Evolutionary conservation across 2,888 invertebrate species (phyloP).

Genomic region (Xylota sylvarum): DNA sequence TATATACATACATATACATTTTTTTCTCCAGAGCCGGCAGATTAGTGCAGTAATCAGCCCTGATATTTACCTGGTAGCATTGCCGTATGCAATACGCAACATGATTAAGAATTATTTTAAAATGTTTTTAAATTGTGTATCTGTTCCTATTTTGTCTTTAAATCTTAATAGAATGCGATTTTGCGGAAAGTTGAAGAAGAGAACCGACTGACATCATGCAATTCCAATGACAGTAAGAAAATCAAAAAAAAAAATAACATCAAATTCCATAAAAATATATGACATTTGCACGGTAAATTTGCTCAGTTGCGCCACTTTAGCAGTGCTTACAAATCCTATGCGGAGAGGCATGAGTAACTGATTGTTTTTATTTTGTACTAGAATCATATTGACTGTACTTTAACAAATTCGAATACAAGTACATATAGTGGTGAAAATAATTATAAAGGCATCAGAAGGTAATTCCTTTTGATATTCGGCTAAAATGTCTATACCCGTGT

Average conservation of each 20-base stretch:
- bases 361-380: too few relatives aligned
- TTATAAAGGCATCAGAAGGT: too few relatives aligned
- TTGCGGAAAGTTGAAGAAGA: constrained; percentile 19
- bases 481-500: too few relatives aligned
- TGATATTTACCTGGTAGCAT: constrained; percentile 59
- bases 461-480: too few relatives aligned
- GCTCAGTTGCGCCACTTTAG: not conserved
- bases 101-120: constrained; percentile 22
- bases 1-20: not conserved
- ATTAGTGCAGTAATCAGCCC: not conserved
- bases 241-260: not conserved
- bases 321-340: constrained; percentile 14
- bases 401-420: too few relatives aligned
- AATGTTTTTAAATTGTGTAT: not conserved
- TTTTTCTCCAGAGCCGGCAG: constrained; percentile 2
- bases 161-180: constrained; percentile 1
- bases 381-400: too few relatives aligned
- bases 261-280: constrained; percentile 14
- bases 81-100: constrained; percentile 58
- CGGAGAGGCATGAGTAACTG: not conserved
- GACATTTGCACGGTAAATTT: constrained; percentile 34
- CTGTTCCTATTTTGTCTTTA: not conserved
- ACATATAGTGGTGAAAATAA: too few relatives aligned
- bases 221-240: constrained; percentile 29
- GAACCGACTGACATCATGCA: constrained; percentile 67